Evolutionary conservation across 2,113 vertebrate genomes (phyloP).

Genomic region (Onychostoma macrolepis): DNA sequence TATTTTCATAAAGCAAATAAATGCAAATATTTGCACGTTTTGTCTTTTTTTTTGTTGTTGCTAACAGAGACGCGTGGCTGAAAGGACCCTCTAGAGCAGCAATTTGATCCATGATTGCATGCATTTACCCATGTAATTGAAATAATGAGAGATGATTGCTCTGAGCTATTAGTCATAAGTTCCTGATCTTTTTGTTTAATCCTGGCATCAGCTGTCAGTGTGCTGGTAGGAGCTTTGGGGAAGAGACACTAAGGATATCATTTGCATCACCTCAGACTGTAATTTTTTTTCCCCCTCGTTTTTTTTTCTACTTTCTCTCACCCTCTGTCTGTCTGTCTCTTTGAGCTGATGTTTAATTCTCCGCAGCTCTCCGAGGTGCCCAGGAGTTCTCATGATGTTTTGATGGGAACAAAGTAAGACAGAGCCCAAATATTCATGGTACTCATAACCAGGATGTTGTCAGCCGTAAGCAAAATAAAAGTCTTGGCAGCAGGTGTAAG

Average conservation of each 20-base stretch:
- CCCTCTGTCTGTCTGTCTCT: constrained; percentile 34
- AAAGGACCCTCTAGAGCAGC: constrained; percentile 92
- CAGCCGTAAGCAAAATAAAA: constrained; percentile 87
- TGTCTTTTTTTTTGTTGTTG: constrained; percentile 71
- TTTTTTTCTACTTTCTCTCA: constrained; percentile 69
- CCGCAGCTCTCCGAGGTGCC: constrained; percentile 88
- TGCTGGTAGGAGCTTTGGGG: constrained; percentile 87
- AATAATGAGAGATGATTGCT: constrained; percentile 99
- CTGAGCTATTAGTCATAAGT: constrained; percentile 99
- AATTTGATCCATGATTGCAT: constrained; percentile 99
- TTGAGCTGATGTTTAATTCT: constrained; percentile 86
- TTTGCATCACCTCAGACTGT: constrained; percentile 95
- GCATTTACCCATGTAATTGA: constrained; percentile 99
- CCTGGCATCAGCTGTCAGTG: constrained; percentile 99
- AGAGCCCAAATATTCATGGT: constrained; percentile 83
- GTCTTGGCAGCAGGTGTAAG: constrained; percentile 56
- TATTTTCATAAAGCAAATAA: constrained; percentile 90
- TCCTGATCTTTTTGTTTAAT: constrained; percentile 99
- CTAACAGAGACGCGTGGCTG: constrained; percentile 89
- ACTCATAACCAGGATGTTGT: constrained; percentile 82
- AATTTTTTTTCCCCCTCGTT: constrained; percentile 80
- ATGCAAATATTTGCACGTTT: constrained; percentile 96
- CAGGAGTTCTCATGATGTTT: constrained; percentile 87
- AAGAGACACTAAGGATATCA: constrained; percentile 95
- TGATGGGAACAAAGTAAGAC: constrained; percentile 88